A percentile compares a stretch with the other conserved stretches of the same genome.
These are phyloP conservation scores for Hypocryptadius cinnamomeus DNA, from an alignment of 2,113 vertebrate genomes.

Conservation along the genomic window DNA sequence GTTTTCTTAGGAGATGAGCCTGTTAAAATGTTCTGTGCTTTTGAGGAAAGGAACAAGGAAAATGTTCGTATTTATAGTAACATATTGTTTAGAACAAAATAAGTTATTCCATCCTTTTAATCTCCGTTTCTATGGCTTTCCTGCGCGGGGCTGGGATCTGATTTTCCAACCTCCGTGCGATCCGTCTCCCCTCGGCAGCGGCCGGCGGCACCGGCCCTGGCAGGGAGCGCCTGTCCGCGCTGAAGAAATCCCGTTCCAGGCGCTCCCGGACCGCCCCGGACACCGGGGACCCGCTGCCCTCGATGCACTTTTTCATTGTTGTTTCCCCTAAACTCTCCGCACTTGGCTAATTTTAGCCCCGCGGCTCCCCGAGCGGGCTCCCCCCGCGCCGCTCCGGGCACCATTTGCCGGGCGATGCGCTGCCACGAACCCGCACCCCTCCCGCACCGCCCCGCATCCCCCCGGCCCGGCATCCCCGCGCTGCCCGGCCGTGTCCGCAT, in stretches of 20 bases:
- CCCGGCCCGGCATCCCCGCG: too few relatives aligned
- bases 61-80: neutral
- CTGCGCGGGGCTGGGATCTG: neutral
- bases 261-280: neutral
- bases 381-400: neutral
- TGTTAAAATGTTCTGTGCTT: neutral
- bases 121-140: conserved; percentile 16
- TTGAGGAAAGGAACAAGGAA: neutral
- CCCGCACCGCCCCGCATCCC: neutral
- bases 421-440: neutral
- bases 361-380: neutral
- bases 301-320: neutral
- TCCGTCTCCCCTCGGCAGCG: neutral
- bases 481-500: neutral
- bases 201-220: neutral
- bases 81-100: conserved; percentile 19
- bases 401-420: neutral
- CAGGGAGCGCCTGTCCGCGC: neutral
- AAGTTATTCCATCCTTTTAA: conserved; percentile 21
- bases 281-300: neutral
- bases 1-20: neutral
- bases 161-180: neutral
- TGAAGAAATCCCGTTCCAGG: neutral
- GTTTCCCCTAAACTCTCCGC: neutral
- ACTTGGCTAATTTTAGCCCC: neutral